Base-by-base conservation (phyloP, 2,888 invertebrate genomes). In the Tinea semifulvella region DNA sequence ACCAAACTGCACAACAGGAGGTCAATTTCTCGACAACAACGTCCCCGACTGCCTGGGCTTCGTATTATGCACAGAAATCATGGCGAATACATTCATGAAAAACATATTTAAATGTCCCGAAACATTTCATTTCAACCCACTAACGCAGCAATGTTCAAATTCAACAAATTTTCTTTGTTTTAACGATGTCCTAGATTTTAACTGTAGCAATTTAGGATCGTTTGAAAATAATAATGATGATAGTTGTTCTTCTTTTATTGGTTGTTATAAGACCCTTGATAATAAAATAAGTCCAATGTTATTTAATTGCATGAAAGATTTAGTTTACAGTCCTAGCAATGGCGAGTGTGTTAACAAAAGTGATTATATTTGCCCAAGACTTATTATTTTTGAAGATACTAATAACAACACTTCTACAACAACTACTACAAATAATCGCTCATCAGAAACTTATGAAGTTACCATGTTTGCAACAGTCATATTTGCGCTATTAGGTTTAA, bases 81-180 rank as follows among this genome's bases (percentile, higher is more conserved):
- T 1, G 51, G 11, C 57, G 1, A 53, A 51, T 2, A 60, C 56
- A 10, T 74, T 63, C 49, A 63, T 63, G 1, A 63, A 68, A 27
- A 65, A 69, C 53, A 63, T 70, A 47, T 60, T 77, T 1, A 53
- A 55, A 1, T 80, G 80, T 46, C 79, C 80, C 0, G 50, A n/a
- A 59, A 11, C 60, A 63, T 35, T 69, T 65, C 36, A 56, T 68
- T 77, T 67, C 55, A 74, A 68, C 47, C 74, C 77, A 48, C 35
- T 65, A 26, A 68, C 71, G 45, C 56, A 55, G 39, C 63, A 68
- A 42, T 80, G 79, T 52, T 72, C 74, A 1, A 75, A 73, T 42
- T 56, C 64, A 7, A 67, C 74, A 0, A 58, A 55, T 31, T 77
- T 76, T 50, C 53, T 58, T 47, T 80, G 79, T 50, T 51, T 58